These are phyloP conservation scores for Megaceryle maxima DNA, from an alignment of 2,113 vertebrate genomes.

Conservation along the genomic window DNA sequence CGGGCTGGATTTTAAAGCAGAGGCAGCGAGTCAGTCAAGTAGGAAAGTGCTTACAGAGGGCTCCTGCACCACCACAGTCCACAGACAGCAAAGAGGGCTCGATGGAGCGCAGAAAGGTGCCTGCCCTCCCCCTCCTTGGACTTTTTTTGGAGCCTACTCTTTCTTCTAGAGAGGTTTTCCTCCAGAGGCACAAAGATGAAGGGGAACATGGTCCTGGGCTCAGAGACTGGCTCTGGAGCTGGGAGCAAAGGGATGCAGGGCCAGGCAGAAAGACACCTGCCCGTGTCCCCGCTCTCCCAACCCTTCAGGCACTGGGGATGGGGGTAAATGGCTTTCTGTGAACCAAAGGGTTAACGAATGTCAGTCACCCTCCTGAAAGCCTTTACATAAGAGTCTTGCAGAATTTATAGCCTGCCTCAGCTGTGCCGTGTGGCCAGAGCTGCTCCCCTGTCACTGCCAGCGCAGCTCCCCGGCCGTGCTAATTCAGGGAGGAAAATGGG, in stretches of 20 bases:
- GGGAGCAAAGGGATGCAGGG: not conserved
- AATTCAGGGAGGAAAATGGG: not conserved
- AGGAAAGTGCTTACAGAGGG: not conserved
- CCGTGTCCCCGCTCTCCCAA: fast-evolving
- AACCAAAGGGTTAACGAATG: not conserved
- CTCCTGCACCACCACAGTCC: not conserved
- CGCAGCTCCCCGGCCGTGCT: not conserved
- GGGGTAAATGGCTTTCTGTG: not conserved
- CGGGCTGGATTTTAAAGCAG: not conserved
- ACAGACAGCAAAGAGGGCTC: not conserved
- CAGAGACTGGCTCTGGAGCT: fast-evolving
- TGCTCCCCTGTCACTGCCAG: conserved; percentile 4
- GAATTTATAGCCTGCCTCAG: conserved; percentile 5
- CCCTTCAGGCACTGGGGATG: fast-evolving
- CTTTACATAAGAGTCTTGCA: conserved; percentile 33
- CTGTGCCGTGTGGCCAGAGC: not conserved
- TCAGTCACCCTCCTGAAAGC: not conserved
- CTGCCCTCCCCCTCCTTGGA: not conserved
- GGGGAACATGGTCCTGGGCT: fast-evolving
- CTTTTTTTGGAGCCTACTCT: not conserved
- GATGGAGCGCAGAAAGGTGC: fast-evolving
- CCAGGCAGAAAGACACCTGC: not conserved
- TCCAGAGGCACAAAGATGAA: not conserved
- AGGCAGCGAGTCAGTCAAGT: fast-evolving
- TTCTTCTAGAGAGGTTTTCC: not conserved